Evolutionary conservation across 2,797 vertebrate genomes (phyloP), one percentile per base, ranked within the genome.

Genomic region (Melanotaenia trifasciata): DNA sequence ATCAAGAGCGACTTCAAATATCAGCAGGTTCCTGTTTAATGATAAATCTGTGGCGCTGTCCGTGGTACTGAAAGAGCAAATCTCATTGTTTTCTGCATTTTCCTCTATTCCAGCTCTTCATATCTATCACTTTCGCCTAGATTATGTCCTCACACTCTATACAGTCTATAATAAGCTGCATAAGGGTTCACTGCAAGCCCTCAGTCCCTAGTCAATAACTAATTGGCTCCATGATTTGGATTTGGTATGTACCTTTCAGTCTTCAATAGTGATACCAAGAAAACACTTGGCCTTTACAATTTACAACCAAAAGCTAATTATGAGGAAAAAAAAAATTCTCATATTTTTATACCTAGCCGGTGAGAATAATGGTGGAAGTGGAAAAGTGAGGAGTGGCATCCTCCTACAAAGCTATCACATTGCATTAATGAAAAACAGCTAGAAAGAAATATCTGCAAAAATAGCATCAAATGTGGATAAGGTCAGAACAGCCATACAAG

Each of bases 41-140:
- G 22, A 12, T 12, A 24, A 63, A 56, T 22, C 36, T 26, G 5
- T 10, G 30, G n/a, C 22, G 2, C 53, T 72, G 61, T 64, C 70
- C 40, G 4, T 50, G 70, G 61, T 50, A 16, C 70, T 64, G 70
- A 72, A 72, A 22, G 53, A 36, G 18, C 53, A 50, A 8, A 38
- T 16, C 30, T 2, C n/a, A 22, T 33, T 16, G 32, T 18, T 35
- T 18, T 58, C n/a, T 18, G 14, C 30, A 11, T 33, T 47, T 45
- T 2, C 43, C 4, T 32, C 11, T 0, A 12, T 22, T 22, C 2
- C 1, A 32, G 22, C 11, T 5, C 16, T 57, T 22, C 1, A 18
- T 20, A 14, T 12, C 18, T n/a, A 5, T 32, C 11, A 40, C 18
- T 53, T 26, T 54, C 24, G 1, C 18, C 45, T 8, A 26, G 14